Conservation (phyloP, 2,113 vertebrate species). For the Malurus cyaneus region DNA sequence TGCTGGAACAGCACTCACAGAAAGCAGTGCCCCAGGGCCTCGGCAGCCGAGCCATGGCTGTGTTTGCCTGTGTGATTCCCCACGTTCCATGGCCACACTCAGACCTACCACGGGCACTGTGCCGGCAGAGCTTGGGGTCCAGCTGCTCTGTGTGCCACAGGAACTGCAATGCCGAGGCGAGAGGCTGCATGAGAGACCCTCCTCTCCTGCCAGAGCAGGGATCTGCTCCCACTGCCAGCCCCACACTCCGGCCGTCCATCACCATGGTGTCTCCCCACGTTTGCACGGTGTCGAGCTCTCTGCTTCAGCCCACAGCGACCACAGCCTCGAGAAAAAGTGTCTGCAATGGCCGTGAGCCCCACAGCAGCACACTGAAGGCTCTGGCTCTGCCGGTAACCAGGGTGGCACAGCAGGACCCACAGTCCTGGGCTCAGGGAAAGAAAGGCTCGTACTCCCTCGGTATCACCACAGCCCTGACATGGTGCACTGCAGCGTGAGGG, state of each 20-base stretch:
- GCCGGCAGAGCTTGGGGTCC: accelerated
- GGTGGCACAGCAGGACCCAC: neutral
- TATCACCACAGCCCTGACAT: accelerated
- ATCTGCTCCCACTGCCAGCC: accelerated
- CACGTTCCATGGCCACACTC: accelerated
- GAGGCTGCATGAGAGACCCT: neutral
- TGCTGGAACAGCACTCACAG: neutral
- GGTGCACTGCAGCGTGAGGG: accelerated
- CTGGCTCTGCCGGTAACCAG: neutral
- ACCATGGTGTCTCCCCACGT: accelerated
- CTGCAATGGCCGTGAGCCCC: accelerated
- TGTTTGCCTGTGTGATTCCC: neutral
- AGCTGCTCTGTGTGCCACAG: accelerated
- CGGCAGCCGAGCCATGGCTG: neutral
- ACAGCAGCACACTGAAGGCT: neutral
- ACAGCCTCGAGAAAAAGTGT: neutral
- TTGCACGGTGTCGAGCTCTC: neutral
- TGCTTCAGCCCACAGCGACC: accelerated
- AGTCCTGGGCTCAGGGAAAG: accelerated
- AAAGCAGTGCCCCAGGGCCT: neutral
- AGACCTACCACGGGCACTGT: accelerated
- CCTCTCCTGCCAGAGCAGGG: accelerated
- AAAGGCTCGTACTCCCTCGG: accelerated
- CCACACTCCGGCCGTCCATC: accelerated
- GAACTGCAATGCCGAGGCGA: neutral